Evolutionary conservation across 1,140 invertebrate species (phyloP), one percentile per base, ranked within the genome.

Genomic region (Sweltsa coloradensis): DNA sequence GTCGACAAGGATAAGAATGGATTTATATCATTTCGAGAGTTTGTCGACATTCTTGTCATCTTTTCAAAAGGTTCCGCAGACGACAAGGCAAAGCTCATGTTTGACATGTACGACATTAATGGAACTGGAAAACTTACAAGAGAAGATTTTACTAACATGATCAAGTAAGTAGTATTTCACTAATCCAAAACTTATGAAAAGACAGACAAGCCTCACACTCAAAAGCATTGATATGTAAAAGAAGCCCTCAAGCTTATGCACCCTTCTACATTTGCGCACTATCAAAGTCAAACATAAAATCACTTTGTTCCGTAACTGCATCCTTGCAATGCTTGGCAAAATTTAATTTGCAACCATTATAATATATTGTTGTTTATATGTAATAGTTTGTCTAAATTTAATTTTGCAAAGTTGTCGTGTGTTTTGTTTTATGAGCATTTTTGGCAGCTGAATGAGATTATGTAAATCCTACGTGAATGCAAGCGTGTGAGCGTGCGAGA

Each of bases 11-110:
- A 80, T 54, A 64, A 67, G 45, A 79, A 76, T 59, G 78, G 77
- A 13, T 80, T 74, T 57, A 75, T 81, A 45, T 77, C 75, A 2
- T 79, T 80, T 55, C 58, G 74, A 36, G 77, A 81, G 57, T 79
- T 81, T 56, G 59, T 79, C 14, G 71, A 77, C 57, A 70, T 78
- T 51, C 65, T 80, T 36, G 66, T 78, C 0, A 70, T 80, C 47
- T 78, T 81, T 60, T 65, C 75, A 0, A 75, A 79, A 61, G 73
- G 69, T 13, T 64, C 54, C 39, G 65, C 69, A 5, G 65, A 71
- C 34, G 67, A 75, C n/a, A 78, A 77, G 59, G 65, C 68, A 16
- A 64, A 68, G 50, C 55, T 78, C 1, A 64, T 78, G 56, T 78
- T 78, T 58, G 68, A 76, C 46, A 76, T 78, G 72, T 77, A 76